These are phyloP conservation scores for Chiloscyllium punctatum DNA, from an alignment of 2,797 vertebrate species.

Conservation along the genomic window DNA sequence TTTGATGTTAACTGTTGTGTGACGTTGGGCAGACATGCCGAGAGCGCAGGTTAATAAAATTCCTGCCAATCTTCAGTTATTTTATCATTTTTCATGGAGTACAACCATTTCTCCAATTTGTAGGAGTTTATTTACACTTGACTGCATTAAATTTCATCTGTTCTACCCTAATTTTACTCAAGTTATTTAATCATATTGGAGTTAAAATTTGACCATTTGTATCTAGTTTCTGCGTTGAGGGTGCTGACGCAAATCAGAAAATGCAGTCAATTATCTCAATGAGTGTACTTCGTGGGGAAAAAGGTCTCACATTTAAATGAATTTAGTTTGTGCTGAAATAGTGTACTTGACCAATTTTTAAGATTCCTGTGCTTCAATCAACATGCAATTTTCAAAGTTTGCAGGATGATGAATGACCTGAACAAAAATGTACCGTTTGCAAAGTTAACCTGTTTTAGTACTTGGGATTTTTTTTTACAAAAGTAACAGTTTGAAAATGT, in stretches of 20 bases:
- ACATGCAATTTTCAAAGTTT: background rate
- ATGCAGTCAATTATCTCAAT: background rate
- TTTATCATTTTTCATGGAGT: background rate
- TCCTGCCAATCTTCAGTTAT: background rate
- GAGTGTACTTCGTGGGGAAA: background rate
- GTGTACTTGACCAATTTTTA: background rate
- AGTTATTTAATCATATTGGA: background rate
- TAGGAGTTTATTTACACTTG: background rate
- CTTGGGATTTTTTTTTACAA: background rate
- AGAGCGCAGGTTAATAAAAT: background rate
- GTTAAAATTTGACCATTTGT: background rate
- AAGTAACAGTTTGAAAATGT: background rate
- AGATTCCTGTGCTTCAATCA: background rate
- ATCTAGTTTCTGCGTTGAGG: background rate
- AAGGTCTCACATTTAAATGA: background rate
- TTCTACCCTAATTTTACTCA: background rate
- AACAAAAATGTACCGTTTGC: background rate
- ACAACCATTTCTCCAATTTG: background rate
- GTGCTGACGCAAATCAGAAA: background rate
- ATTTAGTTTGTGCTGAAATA: background rate
- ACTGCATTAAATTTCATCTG: background rate
- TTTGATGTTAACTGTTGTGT: background rate
- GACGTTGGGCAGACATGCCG: background rate
- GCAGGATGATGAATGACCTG: background rate
- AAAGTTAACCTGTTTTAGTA: background rate